Conservation (phyloP, 2,113 vertebrate species). For the Chloroceryle aenea region DNA sequence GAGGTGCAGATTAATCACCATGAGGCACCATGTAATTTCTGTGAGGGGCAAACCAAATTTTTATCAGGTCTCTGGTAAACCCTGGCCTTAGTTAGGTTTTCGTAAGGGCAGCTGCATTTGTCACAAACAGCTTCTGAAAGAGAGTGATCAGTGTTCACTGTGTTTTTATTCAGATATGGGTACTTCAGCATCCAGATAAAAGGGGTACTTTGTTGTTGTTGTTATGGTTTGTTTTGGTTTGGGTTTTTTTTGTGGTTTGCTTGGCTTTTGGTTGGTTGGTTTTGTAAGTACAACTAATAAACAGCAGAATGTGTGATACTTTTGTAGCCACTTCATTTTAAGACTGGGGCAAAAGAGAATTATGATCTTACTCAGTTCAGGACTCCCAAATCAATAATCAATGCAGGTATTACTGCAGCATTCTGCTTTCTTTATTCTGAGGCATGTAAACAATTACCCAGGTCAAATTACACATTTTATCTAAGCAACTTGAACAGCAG, state of each 20-base stretch:
- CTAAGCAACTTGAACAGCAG: background rate
- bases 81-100: too few relatives aligned
- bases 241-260: background rate
- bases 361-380: background rate
- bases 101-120: too few relatives aligned
- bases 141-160: background rate
- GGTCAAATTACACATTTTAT: slow-evolving; percentile 19
- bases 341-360: background rate
- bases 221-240: too few relatives aligned
- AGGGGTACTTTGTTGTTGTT: background rate
- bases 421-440: slow-evolving; percentile 31
- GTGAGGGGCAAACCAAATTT: too few relatives aligned
- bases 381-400: background rate
- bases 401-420: background rate
- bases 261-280: too few relatives aligned
- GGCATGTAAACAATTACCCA: slow-evolving; percentile 19
- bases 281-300: background rate
- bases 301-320: background rate
- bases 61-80: too few relatives aligned
- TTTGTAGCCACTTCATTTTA: background rate
- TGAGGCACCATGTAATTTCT: too few relatives aligned
- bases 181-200: background rate
- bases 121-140: background rate
- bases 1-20: too few relatives aligned
- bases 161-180: background rate